Evolutionary conservation across 2,113 vertebrate genomes (phyloP), one percentile per base, ranked within the genome.

Genomic region (Ceyx margarethae): DNA sequence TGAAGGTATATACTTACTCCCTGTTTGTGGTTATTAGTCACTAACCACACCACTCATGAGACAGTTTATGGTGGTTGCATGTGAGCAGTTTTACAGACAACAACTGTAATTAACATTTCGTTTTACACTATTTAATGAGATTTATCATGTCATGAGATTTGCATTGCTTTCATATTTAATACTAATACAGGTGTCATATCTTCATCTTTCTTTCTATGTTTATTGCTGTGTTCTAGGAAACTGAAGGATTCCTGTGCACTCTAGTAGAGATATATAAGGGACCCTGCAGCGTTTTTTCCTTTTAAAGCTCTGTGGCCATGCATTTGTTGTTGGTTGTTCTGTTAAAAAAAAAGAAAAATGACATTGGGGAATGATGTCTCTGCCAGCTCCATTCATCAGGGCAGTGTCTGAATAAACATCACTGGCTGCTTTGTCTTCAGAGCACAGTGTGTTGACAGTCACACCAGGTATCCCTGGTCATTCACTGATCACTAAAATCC

Each of bases 21-120:
- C 86, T 95, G 92, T 93, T 95, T 95, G 93, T 95, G 94, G 94
- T 91, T 93, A 74, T 97, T 97, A 97, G 93, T 97, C 96, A 97
- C 91, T 91, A 96, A 76, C 91, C 95, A 89, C 87, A 97, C 86
- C 85, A 81, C 93, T 96, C 94, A 57, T 60, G 64, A 96, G 89
- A 65, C 84, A 87, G 85, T 94, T 96, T 92, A 79, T 90, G 87
- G 65, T 94, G 87, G 92, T 96, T 91, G 90, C 25, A 89, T 71
- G 53, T 7, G 35, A 95, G 75, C 48, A 92, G 37, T 95, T 97
- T 92, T 74, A 83, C 90, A 90, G 85, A 91, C 79, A 95, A 82
- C 91, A 94, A 71, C 85, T 60, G 64, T 46, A 95, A 95, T 95
- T 85, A 97, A 88, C 69, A 37, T 72, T 91, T 75, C 93, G 67